Evolutionary conservation across 2,797 vertebrate genomes (phyloP).

Genomic region (Cryptoblepharus egeriae): DNA sequence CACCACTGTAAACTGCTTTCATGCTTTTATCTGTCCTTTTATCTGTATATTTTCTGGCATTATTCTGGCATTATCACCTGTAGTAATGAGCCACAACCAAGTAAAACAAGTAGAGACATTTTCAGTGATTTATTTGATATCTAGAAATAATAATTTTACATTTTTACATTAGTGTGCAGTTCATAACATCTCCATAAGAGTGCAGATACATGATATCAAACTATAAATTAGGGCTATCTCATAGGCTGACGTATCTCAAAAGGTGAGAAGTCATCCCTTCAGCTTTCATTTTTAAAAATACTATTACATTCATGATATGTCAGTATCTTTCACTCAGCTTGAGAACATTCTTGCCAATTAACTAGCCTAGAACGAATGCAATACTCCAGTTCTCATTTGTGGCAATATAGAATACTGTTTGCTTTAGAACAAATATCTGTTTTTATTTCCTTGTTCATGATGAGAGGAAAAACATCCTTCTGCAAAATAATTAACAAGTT

Average conservation of each 20-base stretch:
- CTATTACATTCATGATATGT: slow-evolving; percentile 74
- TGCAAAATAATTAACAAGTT: neutral
- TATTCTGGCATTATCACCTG: neutral
- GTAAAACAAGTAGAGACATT: slow-evolving; percentile 45
- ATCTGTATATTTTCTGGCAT: neutral
- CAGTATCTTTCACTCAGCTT: slow-evolving; percentile 48
- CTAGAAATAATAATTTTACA: slow-evolving; percentile 78
- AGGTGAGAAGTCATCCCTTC: slow-evolving; percentile 64
- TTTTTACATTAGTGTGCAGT: slow-evolving; percentile 80
- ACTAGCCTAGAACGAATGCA: slow-evolving; percentile 64
- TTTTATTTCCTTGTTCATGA: neutral
- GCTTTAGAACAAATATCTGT: neutral
- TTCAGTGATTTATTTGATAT: slow-evolving; percentile 75
- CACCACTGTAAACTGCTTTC: neutral
- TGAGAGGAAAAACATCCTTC: slow-evolving; percentile 19
- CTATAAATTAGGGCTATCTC: slow-evolving; percentile 61
- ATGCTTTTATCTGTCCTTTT: neutral
- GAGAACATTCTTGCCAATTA: slow-evolving; percentile 53
- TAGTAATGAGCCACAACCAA: slow-evolving; percentile 8
- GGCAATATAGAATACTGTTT: neutral
- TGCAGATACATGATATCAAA: slow-evolving; percentile 73
- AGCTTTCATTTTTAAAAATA: slow-evolving; percentile 54
- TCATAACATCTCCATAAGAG: slow-evolving; percentile 75
- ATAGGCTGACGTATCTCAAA: slow-evolving; percentile 68
- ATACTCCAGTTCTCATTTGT: slow-evolving; percentile 36